A percentile compares a stretch with the other conserved stretches of the same genome.
These are phyloP conservation scores for Drosophila fungiperda DNA, from an alignment of 2,888 invertebrate genomes.

Conservation along the genomic window DNA sequence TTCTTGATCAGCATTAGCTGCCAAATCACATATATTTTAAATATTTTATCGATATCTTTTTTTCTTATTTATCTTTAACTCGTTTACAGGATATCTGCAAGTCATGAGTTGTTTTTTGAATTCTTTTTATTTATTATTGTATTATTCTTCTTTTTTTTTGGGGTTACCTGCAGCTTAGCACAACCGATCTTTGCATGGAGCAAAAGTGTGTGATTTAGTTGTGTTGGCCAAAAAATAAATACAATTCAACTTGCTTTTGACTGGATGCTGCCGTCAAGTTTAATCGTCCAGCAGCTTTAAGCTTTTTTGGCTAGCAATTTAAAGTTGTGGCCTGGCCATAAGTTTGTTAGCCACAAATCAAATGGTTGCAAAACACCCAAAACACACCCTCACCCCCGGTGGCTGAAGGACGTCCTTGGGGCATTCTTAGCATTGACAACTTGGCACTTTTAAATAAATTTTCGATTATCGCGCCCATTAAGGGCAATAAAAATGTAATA, in stretches of 20 bases:
- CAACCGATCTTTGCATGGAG: slow-evolving; percentile 63
- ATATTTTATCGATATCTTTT: neutral
- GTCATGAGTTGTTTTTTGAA: neutral
- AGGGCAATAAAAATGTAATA: slow-evolving; percentile 82
- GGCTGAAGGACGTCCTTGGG: slow-evolving; percentile 30
- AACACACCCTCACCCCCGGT: slow-evolving; percentile 10
- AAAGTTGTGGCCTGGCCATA: slow-evolving; percentile 5
- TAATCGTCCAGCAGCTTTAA: neutral
- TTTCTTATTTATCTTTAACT: neutral
- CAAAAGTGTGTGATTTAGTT: slow-evolving; percentile 39
- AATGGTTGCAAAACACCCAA: slow-evolving; percentile 19
- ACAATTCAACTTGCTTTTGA: slow-evolving; percentile 5
- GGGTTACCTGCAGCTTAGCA: slow-evolving; percentile 69
- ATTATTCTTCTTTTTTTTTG: slow-evolving; percentile 43
- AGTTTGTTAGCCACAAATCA: slow-evolving; percentile 59
- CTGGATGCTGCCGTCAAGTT: neutral
- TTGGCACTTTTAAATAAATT: slow-evolving; percentile 79
- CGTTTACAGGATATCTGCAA: neutral
- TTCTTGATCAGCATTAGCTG: neutral
- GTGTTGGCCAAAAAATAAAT: slow-evolving; percentile 13
- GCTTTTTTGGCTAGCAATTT: slow-evolving; percentile 6
- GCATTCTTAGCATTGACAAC: slow-evolving; percentile 59
- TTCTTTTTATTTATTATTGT: neutral
- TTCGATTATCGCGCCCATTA: slow-evolving; percentile 81
- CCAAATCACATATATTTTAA: neutral